phyloP scores from a whole-genome alignment of 1,140 invertebrate genomes.

The Bombus consobrinus region DNA sequence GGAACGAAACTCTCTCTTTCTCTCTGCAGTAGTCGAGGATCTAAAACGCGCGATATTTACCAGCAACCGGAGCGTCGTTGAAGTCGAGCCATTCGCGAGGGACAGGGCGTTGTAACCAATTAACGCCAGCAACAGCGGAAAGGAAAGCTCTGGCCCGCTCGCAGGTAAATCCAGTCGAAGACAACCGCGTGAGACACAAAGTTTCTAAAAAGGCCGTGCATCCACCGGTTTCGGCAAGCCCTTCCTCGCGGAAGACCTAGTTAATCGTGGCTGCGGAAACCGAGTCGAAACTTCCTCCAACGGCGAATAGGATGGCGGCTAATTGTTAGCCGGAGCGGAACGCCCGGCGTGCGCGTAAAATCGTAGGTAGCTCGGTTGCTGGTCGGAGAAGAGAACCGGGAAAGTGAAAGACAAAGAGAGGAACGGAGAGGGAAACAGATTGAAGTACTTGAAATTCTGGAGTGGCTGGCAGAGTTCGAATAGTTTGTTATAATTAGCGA shows the following conservation, averaged over 20 bases:
- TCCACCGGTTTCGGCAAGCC: background rate
- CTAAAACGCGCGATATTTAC: background rate
- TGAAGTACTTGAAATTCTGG: constrained; percentile 30
- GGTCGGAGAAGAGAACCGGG: background rate
- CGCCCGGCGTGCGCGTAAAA: constrained; percentile 9
- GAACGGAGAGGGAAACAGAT: background rate
- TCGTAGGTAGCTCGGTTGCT: background rate
- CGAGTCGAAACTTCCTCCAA: constrained; percentile 10
- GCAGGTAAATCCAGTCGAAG: background rate
- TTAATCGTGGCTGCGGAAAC: constrained; percentile 27
- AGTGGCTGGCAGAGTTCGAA: constrained; percentile 45
- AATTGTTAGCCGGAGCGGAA: constrained; percentile 35
- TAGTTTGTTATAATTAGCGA: constrained; percentile 71
- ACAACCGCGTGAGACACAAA: background rate
- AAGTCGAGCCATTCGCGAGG: background rate
- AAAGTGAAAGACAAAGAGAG: background rate
- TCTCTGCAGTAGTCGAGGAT: too few species aligned
- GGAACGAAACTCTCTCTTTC: background rate
- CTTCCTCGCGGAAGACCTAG: constrained; percentile 12
- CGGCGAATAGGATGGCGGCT: constrained; percentile 15
- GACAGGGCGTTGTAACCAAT: background rate
- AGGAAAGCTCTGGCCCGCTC: background rate
- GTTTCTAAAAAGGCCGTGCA: constrained; percentile 24
- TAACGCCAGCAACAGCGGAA: background rate
- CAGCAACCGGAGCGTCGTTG: background rate